Percentiles rank a stretch among this genome's conserved stretches.
phyloP scores from a whole-genome alignment of 2,888 invertebrate species.

The Cinara cedri region DNA sequence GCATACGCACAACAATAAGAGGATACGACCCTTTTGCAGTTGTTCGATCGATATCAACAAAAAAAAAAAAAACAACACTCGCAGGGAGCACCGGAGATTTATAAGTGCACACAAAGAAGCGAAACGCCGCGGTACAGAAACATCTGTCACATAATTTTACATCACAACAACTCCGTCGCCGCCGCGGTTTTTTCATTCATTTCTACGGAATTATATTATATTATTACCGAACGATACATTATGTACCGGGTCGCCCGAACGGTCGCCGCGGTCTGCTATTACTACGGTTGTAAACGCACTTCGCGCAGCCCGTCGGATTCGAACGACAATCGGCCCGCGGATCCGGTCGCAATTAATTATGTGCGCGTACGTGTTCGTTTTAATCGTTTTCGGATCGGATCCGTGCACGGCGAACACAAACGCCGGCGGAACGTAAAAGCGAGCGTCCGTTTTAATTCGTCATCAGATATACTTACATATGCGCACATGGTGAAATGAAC shows the following conservation, averaged over 20 bases:
- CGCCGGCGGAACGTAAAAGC: background rate
- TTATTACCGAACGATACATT: too few species aligned
- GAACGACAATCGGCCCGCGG: background rate
- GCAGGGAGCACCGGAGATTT: conserved; percentile 3
- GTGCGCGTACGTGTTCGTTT: background rate
- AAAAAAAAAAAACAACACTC: too few species aligned
- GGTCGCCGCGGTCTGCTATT: background rate
- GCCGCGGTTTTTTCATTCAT: conserved; percentile 20
- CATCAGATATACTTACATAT: background rate
- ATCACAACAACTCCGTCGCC: background rate
- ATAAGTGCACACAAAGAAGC: conserved; percentile 35
- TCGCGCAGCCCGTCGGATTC: background rate
- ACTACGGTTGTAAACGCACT: too few species aligned
- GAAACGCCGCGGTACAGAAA: conserved; percentile 27
- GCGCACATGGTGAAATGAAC: too few species aligned
- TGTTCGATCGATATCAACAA: conserved; percentile 49
- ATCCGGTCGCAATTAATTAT: background rate
- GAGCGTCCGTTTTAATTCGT: conserved; percentile 6
- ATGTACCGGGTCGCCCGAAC: too few species aligned
- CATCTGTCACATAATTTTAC: conserved; percentile 46
- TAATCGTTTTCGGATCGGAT: conserved; percentile 36
- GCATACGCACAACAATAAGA: background rate
- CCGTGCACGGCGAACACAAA: background rate
- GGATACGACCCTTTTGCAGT: conserved; percentile 24
- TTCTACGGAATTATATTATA: background rate